Base-by-base conservation (phyloP, 2,797 vertebrate species). In the Sebastes paucispinis region DNA sequence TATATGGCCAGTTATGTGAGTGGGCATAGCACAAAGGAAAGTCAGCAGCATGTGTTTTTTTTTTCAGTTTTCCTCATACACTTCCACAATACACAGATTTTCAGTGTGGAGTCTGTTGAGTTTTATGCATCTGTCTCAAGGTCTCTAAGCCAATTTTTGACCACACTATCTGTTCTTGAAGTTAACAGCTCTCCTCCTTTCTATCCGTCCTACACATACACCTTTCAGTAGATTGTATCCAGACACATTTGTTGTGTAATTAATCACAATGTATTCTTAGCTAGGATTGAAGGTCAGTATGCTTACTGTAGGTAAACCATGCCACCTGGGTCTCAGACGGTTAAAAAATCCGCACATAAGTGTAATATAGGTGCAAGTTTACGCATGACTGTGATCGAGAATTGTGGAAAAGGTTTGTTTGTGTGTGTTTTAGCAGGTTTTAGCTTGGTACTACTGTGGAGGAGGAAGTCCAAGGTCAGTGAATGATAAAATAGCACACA, bases 381-480 rank as follows among this genome's bases (percentile, higher is more conserved):
- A 7, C 75, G 14, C 16, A 34, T 29, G 18, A 24, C 32, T 72
- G 74, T 43, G 52, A 27, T 14, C 52, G 3, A 31, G 20, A 54
- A 68, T 18, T 36, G n/a, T 20, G 11, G 31, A 43, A 68, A 70
- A 34, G n/a, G 18, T 57, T 32, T 84, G 27, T 58, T 66, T 52
- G 73, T 47, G 50, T 64, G 63, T 69, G 55, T 50, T 43, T 80
- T 71, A 27, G 29, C 59, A 76, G 6, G 52, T 85, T 79, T 73
- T 52, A n/a, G 11, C 69, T 59, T 65, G 39, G n/a, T 55, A 3
- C 10, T 57, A 25, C 62, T 75, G 60, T 71, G 59, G 75, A 75
- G 63, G 36, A 83, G 71, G 64, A 60, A 82, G 74, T 91, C 77
- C 88, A 93, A 92, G 92, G 92, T 87, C 87, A 80, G 63, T 6